Percentiles rank a stretch among this genome's conserved stretches.
Evolutionary conservation across 2,113 vertebrate species (phyloP).

Genomic region (Leucopsar rothschildi): DNA sequence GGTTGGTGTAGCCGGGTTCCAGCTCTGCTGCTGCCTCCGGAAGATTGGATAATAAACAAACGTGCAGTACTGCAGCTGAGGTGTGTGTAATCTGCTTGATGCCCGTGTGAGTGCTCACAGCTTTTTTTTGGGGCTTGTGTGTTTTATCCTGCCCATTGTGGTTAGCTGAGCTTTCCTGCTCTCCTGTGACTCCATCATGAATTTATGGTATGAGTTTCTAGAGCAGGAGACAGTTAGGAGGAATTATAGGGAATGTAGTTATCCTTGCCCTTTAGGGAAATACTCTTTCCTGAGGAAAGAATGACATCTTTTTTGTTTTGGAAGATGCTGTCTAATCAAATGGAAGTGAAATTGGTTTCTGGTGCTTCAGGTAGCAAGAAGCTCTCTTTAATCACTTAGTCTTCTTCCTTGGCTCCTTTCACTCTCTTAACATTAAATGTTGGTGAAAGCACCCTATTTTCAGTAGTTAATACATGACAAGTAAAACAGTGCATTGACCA

Average conservation of each 20-base stretch:
- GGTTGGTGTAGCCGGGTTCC: not conserved
- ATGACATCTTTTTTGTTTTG: not conserved
- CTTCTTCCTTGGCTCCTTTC: not conserved
- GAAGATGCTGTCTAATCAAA: not conserved
- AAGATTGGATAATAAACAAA: not conserved
- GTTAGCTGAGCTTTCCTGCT: accelerated
- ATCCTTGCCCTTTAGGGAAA: not conserved
- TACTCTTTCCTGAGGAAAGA: not conserved
- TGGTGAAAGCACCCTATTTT: not conserved
- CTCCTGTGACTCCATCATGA: accelerated
- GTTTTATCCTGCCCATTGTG: not conserved
- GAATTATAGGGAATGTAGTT: not conserved
- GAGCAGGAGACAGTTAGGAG: not conserved
- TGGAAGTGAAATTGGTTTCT: not conserved
- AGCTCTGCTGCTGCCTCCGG: not conserved
- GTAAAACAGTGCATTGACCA: not conserved
- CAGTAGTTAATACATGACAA: not conserved
- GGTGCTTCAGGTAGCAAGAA: not conserved
- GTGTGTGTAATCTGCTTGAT: not conserved
- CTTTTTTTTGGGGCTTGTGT: not conserved
- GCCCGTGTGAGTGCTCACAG: not conserved
- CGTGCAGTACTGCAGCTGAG: not conserved
- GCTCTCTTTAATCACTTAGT: not conserved
- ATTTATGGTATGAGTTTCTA: accelerated
- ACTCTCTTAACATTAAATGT: not conserved